Conservation (phyloP, 2,797 vertebrate genomes). For the Toxotes lorentzi region DNA sequence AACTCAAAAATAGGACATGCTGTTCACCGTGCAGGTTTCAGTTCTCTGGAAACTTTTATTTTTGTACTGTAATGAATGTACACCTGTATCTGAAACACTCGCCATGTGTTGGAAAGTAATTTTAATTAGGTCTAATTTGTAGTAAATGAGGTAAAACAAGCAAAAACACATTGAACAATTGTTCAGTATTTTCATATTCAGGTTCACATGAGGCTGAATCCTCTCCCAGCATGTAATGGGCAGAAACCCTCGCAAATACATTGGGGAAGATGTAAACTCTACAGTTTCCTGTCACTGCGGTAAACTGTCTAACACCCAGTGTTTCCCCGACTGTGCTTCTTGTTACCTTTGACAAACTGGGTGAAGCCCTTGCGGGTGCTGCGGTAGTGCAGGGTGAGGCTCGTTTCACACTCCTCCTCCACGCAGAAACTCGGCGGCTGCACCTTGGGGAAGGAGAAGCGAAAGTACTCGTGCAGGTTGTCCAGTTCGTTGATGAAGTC, state of each 20-base stretch:
- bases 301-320: not conserved
- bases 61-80: not conserved
- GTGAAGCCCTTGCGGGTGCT: slow-evolving; percentile 87
- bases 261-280: not conserved
- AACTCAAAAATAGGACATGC: not conserved
- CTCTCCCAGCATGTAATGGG: not conserved
- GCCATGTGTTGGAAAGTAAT: not conserved
- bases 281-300: slow-evolving; percentile 11
- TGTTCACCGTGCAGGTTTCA: not conserved
- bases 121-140: not conserved
- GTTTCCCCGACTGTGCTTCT: not conserved
- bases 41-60: not conserved
- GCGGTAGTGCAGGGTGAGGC: slow-evolving; percentile 84
- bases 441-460: slow-evolving; percentile 87
- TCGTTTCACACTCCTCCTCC: slow-evolving; percentile 86
- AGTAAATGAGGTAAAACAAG: not conserved
- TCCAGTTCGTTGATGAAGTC: slow-evolving; percentile 88
- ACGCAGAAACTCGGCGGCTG: slow-evolving; percentile 87
- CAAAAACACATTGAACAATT: not conserved
- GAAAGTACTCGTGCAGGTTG: slow-evolving; percentile 87
- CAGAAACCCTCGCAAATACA: not conserved
- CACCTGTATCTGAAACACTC: not conserved
- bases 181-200: not conserved
- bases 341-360: slow-evolving; percentile 85
- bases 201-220: not conserved